Evolutionary conservation across 2,888 invertebrate genomes (phyloP).

Genomic region (Lepidochrysops patricia): DNA sequence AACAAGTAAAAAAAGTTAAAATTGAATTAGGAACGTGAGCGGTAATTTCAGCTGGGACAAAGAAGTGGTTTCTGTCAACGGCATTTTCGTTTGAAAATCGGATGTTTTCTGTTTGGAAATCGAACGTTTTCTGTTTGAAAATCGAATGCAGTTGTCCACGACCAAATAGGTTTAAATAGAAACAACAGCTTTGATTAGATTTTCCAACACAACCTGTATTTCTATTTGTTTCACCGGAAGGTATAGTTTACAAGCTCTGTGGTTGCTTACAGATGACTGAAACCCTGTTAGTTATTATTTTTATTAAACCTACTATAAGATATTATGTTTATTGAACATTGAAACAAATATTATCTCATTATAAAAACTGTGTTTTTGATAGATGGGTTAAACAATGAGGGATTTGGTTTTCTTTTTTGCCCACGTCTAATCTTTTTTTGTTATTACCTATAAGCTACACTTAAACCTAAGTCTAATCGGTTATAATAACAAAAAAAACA

Average conservation of each 20-base stretch:
- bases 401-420: too few relatives aligned
- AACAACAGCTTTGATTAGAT: constrained; percentile 20
- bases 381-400: too few relatives aligned
- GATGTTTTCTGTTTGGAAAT: constrained; percentile 34
- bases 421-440: too few relatives aligned
- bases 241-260: not conserved
- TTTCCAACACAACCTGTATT: constrained; percentile 3
- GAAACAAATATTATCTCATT: too few relatives aligned
- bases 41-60: constrained; percentile 48
- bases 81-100: constrained; percentile 59
- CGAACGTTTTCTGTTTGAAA: constrained; percentile 26
- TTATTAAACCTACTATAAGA: too few relatives aligned
- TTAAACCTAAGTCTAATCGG: too few relatives aligned
- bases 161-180: constrained; percentile 19
- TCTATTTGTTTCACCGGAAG: not conserved
- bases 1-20: not conserved
- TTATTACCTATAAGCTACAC: too few relatives aligned
- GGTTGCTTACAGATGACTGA: too few relatives aligned
- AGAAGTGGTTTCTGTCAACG: constrained; percentile 61
- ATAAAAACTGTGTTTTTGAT: too few relatives aligned
- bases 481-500: too few relatives aligned
- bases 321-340: too few relatives aligned
- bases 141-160: constrained; percentile 17
- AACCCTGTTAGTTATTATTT: too few relatives aligned
- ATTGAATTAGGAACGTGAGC: constrained; percentile 19